Percentiles rank a stretch among this genome's conserved stretches.
Conservation (phyloP, 2,797 vertebrate species). For the Micrastur ruficollis region DNA sequence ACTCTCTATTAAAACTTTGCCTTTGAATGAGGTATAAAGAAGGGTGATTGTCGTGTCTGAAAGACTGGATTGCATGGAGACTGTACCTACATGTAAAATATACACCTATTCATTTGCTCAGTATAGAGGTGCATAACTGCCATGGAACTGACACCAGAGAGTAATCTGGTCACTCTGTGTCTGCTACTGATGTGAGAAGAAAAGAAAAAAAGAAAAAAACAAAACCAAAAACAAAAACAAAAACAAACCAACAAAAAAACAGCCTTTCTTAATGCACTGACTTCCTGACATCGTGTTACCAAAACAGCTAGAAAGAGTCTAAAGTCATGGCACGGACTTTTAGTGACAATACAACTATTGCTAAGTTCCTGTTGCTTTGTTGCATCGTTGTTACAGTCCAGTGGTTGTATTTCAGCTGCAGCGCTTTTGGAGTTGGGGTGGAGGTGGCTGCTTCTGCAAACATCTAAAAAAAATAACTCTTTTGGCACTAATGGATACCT, state of each 20-base stretch:
- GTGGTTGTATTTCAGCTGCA: background rate
- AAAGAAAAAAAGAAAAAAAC: background rate
- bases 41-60: background rate
- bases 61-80: background rate
- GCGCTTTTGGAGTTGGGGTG: background rate
- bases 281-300: background rate
- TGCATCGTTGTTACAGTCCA: background rate
- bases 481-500: background rate
- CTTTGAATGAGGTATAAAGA: background rate
- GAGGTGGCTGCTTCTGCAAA: background rate
- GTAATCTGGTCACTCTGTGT: background rate
- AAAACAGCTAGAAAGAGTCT: slow-evolving; percentile 11
- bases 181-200: background rate
- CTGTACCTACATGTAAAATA: background rate
- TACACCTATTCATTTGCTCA: background rate
- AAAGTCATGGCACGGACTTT: background rate
- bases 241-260: accelerated
- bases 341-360: background rate
- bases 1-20: background rate
- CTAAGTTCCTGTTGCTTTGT: background rate
- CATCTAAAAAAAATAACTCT: background rate
- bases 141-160: background rate
- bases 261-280: background rate
- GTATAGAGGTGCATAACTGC: background rate
- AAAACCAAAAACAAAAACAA: too few relatives aligned